Percentiles rank a stretch among this genome's conserved stretches.
Conservation (phyloP, 2,888 invertebrate species). For the Plemyria rubiginata region DNA sequence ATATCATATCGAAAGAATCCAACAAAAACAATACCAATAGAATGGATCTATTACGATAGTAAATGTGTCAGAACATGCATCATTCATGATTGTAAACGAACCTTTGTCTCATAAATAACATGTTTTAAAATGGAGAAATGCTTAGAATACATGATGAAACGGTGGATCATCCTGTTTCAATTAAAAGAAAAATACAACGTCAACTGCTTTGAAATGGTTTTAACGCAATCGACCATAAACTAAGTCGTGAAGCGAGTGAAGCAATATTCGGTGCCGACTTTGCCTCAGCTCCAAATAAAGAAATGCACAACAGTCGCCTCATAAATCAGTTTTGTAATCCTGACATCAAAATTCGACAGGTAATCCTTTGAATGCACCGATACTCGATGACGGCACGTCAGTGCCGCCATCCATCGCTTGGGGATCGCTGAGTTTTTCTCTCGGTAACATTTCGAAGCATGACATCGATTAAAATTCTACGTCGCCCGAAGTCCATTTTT, state of each 20-base stretch:
- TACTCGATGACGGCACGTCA: conserved; percentile 49
- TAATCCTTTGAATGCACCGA: conserved; percentile 56
- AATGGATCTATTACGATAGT: conserved; percentile 63
- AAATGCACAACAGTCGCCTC: conserved; percentile 54
- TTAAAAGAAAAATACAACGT: conserved; percentile 4
- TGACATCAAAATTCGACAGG: conserved; percentile 67
- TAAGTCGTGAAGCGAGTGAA: conserved; percentile 44
- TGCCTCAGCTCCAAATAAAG: conserved; percentile 51
- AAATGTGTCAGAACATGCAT: conserved; percentile 57
- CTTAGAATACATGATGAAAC: conserved; percentile 24
- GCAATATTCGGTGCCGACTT: conserved; percentile 38
- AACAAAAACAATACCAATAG: conserved; percentile 62
- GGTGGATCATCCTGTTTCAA: conserved; percentile 17
- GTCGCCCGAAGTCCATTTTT: conserved; percentile 59
- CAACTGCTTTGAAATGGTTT: conserved; percentile 37
- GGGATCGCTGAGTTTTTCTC: conserved; percentile 49
- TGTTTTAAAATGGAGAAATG: conserved; percentile 27
- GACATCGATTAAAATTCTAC: conserved; percentile 69
- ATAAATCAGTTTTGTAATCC: conserved; percentile 64
- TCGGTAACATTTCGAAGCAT: conserved; percentile 56
- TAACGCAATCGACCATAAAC: conserved; percentile 56
- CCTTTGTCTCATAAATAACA: conserved; percentile 38
- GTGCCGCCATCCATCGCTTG: conserved; percentile 42
- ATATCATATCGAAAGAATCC: conserved; percentile 57
- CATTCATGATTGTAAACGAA: conserved; percentile 48